Percentiles rank a stretch among this genome's conserved stretches.
Evolutionary conservation across 2,113 vertebrate species (phyloP).

Genomic region (Orientallactaga bullata): DNA sequence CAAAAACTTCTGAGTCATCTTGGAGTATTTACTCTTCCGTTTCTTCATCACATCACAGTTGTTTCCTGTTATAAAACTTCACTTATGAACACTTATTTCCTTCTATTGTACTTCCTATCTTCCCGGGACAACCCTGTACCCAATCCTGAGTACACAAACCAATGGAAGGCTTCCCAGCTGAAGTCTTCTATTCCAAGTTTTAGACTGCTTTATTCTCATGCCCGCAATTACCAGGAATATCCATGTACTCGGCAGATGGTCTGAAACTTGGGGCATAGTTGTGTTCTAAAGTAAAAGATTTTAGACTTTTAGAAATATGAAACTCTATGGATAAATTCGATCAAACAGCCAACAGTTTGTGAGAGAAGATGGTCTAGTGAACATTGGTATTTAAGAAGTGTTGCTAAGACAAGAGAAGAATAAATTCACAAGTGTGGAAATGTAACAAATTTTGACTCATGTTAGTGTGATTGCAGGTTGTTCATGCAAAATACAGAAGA

Average conservation of each 20-base stretch:
- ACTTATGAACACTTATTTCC: neutral
- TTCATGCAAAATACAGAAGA: neutral
- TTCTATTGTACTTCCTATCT: neutral
- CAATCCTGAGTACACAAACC: neutral
- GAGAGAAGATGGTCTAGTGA: neutral
- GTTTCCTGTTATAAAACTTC: neutral
- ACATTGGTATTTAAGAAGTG: neutral
- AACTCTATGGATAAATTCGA: neutral
- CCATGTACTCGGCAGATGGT: constrained; percentile 11
- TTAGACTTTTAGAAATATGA: constrained; percentile 38
- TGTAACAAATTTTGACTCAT: neutral
- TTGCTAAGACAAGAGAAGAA: neutral
- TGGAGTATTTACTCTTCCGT: neutral
- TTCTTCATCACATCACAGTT: neutral
- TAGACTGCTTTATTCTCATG: neutral
- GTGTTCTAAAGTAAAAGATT: constrained; percentile 38
- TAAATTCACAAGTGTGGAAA: neutral
- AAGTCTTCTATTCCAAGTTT: constrained; percentile 10
- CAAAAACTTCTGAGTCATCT: neutral
- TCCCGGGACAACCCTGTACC: neutral
- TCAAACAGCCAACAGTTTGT: neutral
- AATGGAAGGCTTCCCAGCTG: neutral
- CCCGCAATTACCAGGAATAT: neutral
- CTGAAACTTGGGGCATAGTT: constrained; percentile 13
- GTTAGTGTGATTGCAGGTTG: neutral